These are phyloP conservation scores for Euwallacea similis DNA, from an alignment of 1,140 invertebrate species.

Conservation along the genomic window DNA sequence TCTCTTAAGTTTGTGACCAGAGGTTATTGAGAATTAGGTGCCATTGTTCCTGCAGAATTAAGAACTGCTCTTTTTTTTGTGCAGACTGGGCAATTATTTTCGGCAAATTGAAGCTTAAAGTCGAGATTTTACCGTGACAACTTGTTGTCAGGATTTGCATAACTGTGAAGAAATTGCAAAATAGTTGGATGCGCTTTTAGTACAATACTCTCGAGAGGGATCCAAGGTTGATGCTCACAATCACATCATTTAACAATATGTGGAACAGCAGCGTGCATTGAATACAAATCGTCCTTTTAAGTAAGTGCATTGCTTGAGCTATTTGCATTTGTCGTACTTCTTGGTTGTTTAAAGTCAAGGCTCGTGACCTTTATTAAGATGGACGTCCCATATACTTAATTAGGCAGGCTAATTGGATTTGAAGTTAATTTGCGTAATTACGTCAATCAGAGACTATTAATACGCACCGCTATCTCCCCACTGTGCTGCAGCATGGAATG, in stretches of 20 bases:
- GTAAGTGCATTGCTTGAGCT: constrained; percentile 2
- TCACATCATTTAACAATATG: constrained; percentile 6
- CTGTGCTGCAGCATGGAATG: too few relatives aligned
- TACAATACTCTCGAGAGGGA: not conserved
- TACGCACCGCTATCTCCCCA: too few relatives aligned
- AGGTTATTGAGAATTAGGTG: too few relatives aligned
- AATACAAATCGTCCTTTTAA: constrained; percentile 10
- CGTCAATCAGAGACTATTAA: too few relatives aligned
- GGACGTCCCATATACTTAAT: constrained; percentile 5
- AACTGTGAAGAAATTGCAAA: not conserved
- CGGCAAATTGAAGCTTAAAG: too few relatives aligned
- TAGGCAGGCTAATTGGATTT: constrained; percentile 2
- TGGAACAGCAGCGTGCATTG: constrained; percentile 11
- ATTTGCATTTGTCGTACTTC: constrained; percentile 7
- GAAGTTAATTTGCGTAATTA: too few relatives aligned
- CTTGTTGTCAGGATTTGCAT: not conserved
- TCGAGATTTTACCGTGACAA: too few relatives aligned
- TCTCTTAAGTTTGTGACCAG: too few relatives aligned
- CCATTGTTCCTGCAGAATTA: too few relatives aligned
- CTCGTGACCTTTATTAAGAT: constrained; percentile 5
- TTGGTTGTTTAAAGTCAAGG: constrained; percentile 18
- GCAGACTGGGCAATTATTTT: too few relatives aligned
- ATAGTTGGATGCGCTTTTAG: not conserved
- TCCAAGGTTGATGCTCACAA: constrained; percentile 16
- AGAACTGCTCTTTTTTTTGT: not conserved